Conservation (phyloP, 2,888 invertebrate genomes). For the Cotesia congregata region DNA sequence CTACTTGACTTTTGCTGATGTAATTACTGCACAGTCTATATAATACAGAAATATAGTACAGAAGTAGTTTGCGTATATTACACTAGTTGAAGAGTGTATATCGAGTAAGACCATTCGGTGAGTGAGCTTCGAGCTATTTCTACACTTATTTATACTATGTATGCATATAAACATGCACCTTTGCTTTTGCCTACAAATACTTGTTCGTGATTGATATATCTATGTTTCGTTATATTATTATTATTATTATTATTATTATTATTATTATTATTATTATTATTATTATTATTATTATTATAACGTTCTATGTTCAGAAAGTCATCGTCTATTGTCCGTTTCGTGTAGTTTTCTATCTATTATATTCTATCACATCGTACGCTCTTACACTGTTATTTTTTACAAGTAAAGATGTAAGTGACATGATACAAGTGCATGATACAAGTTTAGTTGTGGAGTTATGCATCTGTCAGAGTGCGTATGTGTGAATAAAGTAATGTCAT, state of each 20-base stretch:
- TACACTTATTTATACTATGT: not conserved
- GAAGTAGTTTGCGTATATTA: not conserved
- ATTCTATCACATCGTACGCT: too few species aligned
- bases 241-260: not conserved
- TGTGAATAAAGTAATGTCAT: not conserved
- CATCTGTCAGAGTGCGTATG: not conserved
- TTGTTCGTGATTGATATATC: not conserved
- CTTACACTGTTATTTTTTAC: too few species aligned
- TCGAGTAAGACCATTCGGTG: not conserved
- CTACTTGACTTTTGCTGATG: conserved; percentile 1
- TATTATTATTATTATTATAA: too few species aligned
- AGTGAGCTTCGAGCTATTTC: conserved; percentile 22
- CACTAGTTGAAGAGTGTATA: not conserved
- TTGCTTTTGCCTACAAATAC: not conserved
- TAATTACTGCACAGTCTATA: not conserved
- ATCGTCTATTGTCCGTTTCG: too few species aligned
- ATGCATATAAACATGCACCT: not conserved
- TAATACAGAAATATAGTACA: not conserved
- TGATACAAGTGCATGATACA: not conserved
- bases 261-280: too few species aligned
- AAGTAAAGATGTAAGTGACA: not conserved
- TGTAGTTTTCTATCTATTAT: too few species aligned
- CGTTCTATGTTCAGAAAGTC: too few species aligned
- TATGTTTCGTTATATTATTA: not conserved
- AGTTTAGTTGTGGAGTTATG: not conserved